Evolutionary conservation across 2,888 invertebrate genomes (phyloP).

Genomic region (Pycnomerus fuliginosus): DNA sequence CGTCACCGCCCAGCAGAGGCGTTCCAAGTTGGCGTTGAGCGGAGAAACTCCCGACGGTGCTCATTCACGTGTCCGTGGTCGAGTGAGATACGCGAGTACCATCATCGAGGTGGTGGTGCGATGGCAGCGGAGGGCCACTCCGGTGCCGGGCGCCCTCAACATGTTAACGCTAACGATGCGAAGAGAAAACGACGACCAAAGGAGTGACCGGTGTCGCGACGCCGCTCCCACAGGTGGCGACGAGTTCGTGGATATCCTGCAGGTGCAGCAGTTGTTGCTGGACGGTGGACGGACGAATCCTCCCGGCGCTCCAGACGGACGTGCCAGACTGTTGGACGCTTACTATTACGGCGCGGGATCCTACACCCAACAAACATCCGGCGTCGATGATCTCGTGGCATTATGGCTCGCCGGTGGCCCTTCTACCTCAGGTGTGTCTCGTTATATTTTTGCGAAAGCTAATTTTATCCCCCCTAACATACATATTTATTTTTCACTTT

Average conservation of each 20-base stretch:
- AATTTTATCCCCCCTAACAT: too few species aligned
- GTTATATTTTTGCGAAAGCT: too few species aligned
- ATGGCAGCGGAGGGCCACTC: constrained; percentile 53
- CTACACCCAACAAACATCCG: constrained; percentile 46
- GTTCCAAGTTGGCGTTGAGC: constrained; percentile 39
- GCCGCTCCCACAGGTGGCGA: constrained; percentile 48
- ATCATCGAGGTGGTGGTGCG: constrained; percentile 54
- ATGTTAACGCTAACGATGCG: constrained; percentile 68
- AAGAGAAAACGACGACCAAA: constrained; percentile 64
- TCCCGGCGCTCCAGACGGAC: constrained; percentile 21
- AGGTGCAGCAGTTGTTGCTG: constrained; percentile 74
- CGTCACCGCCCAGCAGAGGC: constrained; percentile 45
- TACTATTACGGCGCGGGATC: constrained; percentile 33
- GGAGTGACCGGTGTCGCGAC: constrained; percentile 33
- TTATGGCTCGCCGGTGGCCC: constrained; percentile 71
- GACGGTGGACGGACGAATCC: constrained; percentile 44
- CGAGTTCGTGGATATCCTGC: constrained; percentile 83
- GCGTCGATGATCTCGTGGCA: constrained; percentile 74
- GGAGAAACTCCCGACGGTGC: constrained; percentile 24
- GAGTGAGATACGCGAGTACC: constrained; percentile 22
- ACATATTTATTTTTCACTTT: too few species aligned
- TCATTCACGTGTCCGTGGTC: constrained; percentile 47
- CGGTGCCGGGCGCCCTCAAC: constrained; percentile 59
- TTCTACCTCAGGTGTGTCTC: constrained; percentile 46
- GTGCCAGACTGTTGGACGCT: constrained; percentile 45